These are phyloP conservation scores for Monochamus saltuarius DNA, from an alignment of 1,140 invertebrate species.

Conservation along the genomic window DNA sequence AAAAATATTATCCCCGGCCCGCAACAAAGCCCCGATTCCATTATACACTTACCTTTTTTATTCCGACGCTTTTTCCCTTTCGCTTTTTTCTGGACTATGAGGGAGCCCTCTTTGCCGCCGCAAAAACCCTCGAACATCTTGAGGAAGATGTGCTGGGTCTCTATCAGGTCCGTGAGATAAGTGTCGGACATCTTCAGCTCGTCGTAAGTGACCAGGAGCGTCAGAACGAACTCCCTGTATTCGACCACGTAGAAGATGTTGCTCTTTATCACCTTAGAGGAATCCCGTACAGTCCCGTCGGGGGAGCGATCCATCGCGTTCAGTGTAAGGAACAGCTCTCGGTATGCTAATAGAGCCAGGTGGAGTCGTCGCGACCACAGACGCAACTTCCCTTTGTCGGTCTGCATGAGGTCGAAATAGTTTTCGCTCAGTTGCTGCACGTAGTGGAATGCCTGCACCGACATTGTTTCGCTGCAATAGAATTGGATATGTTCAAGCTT, in stretches of 20 bases:
- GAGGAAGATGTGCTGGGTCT: slow-evolving; percentile 88
- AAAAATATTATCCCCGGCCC: no score
- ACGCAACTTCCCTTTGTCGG: slow-evolving; percentile 82
- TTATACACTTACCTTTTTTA: slow-evolving; percentile 37
- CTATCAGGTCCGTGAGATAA: slow-evolving; percentile 84
- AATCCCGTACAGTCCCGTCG: slow-evolving; percentile 69
- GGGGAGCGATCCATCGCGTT: slow-evolving; percentile 75
- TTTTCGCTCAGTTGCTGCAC: slow-evolving; percentile 89
- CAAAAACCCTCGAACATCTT: slow-evolving; percentile 87
- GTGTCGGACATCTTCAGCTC: slow-evolving; percentile 83
- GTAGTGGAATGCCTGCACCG: slow-evolving; percentile 87
- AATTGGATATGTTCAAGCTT: slow-evolving; percentile 12
- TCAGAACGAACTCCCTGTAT: slow-evolving; percentile 87
- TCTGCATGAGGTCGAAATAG: slow-evolving; percentile 82
- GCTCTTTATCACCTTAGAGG: slow-evolving; percentile 83
- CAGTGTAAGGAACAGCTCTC: slow-evolving; percentile 75
- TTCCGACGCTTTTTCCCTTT: slow-evolving; percentile 57
- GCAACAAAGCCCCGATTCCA: no score
- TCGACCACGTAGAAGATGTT: slow-evolving; percentile 94
- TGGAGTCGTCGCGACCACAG: slow-evolving; percentile 85
- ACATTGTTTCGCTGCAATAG: slow-evolving; percentile 77
- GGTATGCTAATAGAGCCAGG: slow-evolving; percentile 66
- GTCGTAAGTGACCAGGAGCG: slow-evolving; percentile 78
- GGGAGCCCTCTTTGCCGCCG: slow-evolving; percentile 59
- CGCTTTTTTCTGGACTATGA: slow-evolving; percentile 70